Evolutionary conservation across 2,797 vertebrate species (phyloP), one percentile per base, ranked within the genome.

Genomic region (Discoglossus pictus): DNA sequence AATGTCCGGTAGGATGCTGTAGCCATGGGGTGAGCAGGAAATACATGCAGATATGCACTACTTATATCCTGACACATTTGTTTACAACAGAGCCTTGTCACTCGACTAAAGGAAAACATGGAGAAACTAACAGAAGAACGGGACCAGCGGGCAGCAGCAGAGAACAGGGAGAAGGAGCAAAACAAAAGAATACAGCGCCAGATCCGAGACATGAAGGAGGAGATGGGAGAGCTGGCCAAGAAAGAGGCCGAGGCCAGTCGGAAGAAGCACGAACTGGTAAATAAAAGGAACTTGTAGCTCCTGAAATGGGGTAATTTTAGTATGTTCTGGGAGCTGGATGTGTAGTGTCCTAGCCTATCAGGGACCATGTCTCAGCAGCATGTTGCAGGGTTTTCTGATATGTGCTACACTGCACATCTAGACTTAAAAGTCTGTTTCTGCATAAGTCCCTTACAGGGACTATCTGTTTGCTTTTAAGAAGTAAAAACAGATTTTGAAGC

Each of bases 231-330:
- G 79, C 83, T 99, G 56, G 91, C 92, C 76, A 97, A 97, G 80
- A 98, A 97, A 80, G 97, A 99, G 79, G 80, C 85, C 0, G 97
- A 99, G 81, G 95, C 97, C 4, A 98, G 93, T 80, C 95, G 96
- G 78, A 99, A 98, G 86, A 98, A 95, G 65, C 97, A 99, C 0
- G 97, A 99, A 65, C 79, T 98, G 93, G 97, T 99, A 82, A 88
- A 83, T 7, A 23, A 56, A 25, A 6, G 7, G 18, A 20, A 18
- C 3, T 4, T 9, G 38, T 15, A 12, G n/a, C n/a, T n/a, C n/a
- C n/a, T n/a, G 9, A 15, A 0, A 3, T 18, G 38, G 4, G 1
- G 0, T 43, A n/a, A n/a, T n/a, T n/a, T n/a, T n/a, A n/a, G n/a
- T n/a, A n/a, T n/a, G n/a, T n/a, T n/a, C n/a, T n/a, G n/a, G n/a